These are phyloP conservation scores for Pteronotus mesoamericanus DNA, from an alignment of 2,797 vertebrate genomes.

Conservation along the genomic window DNA sequence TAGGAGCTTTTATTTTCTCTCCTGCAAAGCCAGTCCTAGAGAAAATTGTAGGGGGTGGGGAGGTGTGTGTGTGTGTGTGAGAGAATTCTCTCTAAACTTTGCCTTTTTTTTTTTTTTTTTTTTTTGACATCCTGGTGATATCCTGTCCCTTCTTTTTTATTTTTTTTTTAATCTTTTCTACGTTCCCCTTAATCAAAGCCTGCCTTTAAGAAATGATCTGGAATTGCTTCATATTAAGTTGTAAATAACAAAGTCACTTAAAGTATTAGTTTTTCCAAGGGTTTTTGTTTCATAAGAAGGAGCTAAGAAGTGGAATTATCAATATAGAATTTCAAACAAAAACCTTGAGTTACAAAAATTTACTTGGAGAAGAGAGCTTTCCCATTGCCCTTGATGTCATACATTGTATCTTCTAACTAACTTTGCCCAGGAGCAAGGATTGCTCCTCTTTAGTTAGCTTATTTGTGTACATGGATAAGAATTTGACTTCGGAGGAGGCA, in stretches of 20 bases:
- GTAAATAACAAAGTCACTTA: conserved; percentile 11
- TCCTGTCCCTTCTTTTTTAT: background rate
- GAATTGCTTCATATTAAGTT: background rate
- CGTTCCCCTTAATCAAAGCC: background rate
- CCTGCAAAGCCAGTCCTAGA: background rate
- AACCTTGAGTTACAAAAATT: conserved; percentile 10
- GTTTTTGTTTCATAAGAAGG: conserved; percentile 15
- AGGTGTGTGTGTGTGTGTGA: background rate
- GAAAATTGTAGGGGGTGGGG: background rate
- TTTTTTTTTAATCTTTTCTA: background rate
- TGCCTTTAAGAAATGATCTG: conserved; percentile 18
- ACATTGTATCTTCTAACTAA: background rate
- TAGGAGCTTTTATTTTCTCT: conserved; percentile 13
- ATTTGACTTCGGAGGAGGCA: background rate
- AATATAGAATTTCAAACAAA: conserved; percentile 22
- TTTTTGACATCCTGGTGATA: background rate
- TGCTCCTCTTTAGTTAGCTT: conserved; percentile 15
- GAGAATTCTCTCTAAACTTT: background rate
- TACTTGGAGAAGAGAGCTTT: conserved; percentile 28
- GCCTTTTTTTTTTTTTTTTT: conserved; percentile 32
- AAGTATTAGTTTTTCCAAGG: conserved; percentile 19
- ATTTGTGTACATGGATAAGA: background rate
- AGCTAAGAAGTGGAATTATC: conserved; percentile 31
- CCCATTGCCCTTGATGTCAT: conserved; percentile 11
- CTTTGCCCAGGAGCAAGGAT: background rate